Base-by-base conservation (phyloP, 1,140 invertebrate genomes). In the Lineus longissimus region DNA sequence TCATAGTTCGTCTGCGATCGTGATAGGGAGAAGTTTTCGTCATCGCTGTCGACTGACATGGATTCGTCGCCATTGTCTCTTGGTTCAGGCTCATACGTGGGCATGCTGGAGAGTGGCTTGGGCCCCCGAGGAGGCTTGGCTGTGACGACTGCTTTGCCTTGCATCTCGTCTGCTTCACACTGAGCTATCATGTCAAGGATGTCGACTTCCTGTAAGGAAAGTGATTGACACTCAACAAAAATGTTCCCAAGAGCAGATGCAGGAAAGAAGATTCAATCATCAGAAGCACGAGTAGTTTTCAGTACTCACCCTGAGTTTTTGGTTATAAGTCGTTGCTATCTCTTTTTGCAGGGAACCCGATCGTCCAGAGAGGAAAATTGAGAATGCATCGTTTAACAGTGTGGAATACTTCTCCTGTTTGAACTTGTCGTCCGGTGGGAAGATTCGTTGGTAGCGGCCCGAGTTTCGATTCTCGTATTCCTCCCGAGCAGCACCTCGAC, bases 391-490 rank as follows among this genome's bases (percentile, higher is more conserved):
- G 19, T 43, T 22, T 19, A 71, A 31, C 56, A 70, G 43, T n/a
- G 47, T 59, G 22, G 63, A 67, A 60, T 79, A 81, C 36, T 70
- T 70, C 31, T 80, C 76, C 45, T 77, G 75, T 25, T 67, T 62
- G 2, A 65, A 66, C 55, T 70, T 73, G 57, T 81, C 79, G 29
- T 81, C 75, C 17, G 74, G 70, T 11, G 81, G 81, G 61, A 82
- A 82, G 41, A 82, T 79, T 64, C 78, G 69, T 1, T 70, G 68
- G 66, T 80, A 82, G 33, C 71, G 59, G 2, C 81, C 81, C 47
- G 71, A 68, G 69, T 82, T 78, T 36, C 75, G 63, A 45, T 80
- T 80, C 62, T 82, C 81, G 69, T 68, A 82, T n/a, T 80, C 78
- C 62, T 81, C 78, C 55, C 74, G 58, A 9, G 69, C 36, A 15